A percentile compares a stretch with the other conserved stretches of the same genome.
Conservation (phyloP, 2,888 invertebrate species). For the Micoletzkya japonica region DNA sequence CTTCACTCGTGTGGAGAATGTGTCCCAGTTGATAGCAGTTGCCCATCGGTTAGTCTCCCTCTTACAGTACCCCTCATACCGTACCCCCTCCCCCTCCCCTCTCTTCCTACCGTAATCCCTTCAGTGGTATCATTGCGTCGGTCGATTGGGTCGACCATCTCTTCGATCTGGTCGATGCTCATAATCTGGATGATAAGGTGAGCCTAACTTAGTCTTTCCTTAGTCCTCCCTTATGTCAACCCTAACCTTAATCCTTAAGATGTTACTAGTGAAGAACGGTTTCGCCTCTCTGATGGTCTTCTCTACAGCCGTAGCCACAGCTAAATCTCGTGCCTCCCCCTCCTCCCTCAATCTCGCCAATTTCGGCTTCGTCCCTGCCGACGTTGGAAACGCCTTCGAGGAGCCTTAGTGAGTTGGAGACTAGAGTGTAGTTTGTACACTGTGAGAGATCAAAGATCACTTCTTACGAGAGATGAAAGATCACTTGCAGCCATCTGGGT, state of each 20-base stretch:
- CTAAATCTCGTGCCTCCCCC: slow-evolving; percentile 38
- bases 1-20: slow-evolving; percentile 48
- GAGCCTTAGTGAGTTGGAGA: slow-evolving; percentile 49
- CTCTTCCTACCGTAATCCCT: too few species aligned
- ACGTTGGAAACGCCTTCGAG: slow-evolving; percentile 42
- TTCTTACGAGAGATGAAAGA: not conserved
- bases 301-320: slow-evolving; percentile 41
- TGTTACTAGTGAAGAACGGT: slow-evolving; percentile 55
- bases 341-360: slow-evolving; percentile 53
- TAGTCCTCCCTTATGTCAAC: too few species aligned
- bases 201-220: not conserved
- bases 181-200: slow-evolving; percentile 58
- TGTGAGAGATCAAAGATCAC: not conserved
- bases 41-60: slow-evolving; percentile 46
- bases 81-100: not conserved
- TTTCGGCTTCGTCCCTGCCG: slow-evolving; percentile 54
- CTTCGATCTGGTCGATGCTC: slow-evolving; percentile 60
- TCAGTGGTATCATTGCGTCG: slow-evolving; percentile 49
- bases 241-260: slow-evolving; percentile 29
- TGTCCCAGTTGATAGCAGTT: slow-evolving; percentile 51
- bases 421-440: not conserved
- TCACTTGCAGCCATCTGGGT: slow-evolving; percentile 54
- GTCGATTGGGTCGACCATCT: slow-evolving; percentile 62
- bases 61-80: not conserved
- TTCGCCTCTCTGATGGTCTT: slow-evolving; percentile 60